Conservation (phyloP, 2,888 invertebrate species). For the Orthosia incerta region DNA sequence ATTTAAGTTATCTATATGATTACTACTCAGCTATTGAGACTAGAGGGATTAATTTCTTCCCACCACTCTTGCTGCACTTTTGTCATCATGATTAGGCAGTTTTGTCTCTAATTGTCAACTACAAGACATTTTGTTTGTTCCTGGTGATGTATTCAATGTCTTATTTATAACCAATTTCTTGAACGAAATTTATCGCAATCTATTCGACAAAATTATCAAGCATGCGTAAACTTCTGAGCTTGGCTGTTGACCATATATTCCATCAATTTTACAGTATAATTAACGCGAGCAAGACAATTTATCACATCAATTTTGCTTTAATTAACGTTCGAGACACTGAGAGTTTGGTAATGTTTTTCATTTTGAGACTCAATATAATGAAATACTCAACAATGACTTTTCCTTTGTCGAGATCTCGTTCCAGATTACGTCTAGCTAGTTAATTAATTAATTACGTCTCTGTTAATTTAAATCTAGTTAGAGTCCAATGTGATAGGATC, state of each 20-base stretch:
- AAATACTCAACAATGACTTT: conserved; percentile 14
- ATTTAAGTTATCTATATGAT: conserved; percentile 28
- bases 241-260: too few relatives aligned
- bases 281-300: too few relatives aligned
- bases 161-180: too few relatives aligned
- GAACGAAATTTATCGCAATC: too few relatives aligned
- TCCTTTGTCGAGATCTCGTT: conserved; percentile 20
- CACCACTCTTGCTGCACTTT: conserved; percentile 29
- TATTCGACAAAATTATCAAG: too few relatives aligned
- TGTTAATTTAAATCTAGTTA: conserved; percentile 20
- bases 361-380: conserved; percentile 19
- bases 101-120: conserved; percentile 34
- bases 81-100: conserved; percentile 47
- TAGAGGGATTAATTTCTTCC: too few relatives aligned
- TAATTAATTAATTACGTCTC: conserved; percentile 28
- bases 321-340: too few relatives aligned
- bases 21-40: conserved; percentile 22
- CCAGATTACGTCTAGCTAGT: conserved; percentile 4
- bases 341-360: background rate
- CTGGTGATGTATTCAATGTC: conserved; percentile 15
- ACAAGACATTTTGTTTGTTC: conserved; percentile 35
- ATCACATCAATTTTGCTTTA: too few relatives aligned
- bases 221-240: too few relatives aligned
- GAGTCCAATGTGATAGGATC: background rate
- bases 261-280: too few relatives aligned